Evolutionary conservation across 2,888 invertebrate genomes (phyloP).

Genomic region (Pseudolycoriella hygida): DNA sequence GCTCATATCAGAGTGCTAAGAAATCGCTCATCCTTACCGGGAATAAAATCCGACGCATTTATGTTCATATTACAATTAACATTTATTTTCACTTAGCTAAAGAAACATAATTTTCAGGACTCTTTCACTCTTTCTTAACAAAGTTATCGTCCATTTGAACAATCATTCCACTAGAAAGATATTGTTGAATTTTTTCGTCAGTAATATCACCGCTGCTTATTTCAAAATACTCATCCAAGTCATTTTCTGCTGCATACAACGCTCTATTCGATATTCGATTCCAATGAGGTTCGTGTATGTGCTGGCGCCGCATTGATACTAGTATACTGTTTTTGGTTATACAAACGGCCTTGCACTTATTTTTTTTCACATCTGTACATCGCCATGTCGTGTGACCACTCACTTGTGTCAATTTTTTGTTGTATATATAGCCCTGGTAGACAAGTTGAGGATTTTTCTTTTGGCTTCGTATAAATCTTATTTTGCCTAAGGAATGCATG

Average conservation of each 20-base stretch:
- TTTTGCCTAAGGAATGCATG: constrained; percentile 12
- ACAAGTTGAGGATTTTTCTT: constrained; percentile 31
- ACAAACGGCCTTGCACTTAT: constrained; percentile 28
- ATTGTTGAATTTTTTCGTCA: not conserved
- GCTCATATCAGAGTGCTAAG: no score
- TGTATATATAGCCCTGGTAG: constrained; percentile 27
- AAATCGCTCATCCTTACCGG: no score
- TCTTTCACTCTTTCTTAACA: no score
- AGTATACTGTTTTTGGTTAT: constrained; percentile 24
- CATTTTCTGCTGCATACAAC: constrained; percentile 24
- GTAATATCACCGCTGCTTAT: constrained; percentile 16
- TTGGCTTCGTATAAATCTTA: constrained; percentile 29
- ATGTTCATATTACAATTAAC: no score
- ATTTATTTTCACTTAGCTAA: no score
- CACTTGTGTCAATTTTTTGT: constrained; percentile 29
- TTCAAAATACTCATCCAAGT: constrained; percentile 26
- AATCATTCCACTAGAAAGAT: not conserved
- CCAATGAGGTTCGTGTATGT: constrained; percentile 23
- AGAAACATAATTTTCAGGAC: no score
- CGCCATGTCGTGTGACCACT: constrained; percentile 31
- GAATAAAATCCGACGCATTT: no score
- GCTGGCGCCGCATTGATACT: constrained; percentile 21
- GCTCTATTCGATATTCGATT: constrained; percentile 24
- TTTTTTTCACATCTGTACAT: constrained; percentile 26
- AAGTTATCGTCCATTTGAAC: not conserved